Base-by-base conservation (phyloP, 53 echinoderm and acorn worm species). In the Holothuria leucospilota region DNA sequence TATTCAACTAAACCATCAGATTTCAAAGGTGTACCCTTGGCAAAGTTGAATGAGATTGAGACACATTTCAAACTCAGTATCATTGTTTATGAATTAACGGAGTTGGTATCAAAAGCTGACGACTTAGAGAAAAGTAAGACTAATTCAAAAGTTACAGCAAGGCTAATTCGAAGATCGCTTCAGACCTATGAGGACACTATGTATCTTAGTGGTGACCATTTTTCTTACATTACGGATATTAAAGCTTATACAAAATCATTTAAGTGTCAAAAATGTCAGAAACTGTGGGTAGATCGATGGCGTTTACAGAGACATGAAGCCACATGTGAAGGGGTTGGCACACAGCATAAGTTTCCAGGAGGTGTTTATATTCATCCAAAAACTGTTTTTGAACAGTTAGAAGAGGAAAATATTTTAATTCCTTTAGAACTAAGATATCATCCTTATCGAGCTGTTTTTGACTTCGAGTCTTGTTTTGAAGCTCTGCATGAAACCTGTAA, bases 401-500 rank as follows among this genome's bases (percentile, higher is more conserved):
- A 75, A 59, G 1, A 78, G 65, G 20, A 42, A 53, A 21, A 88
- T 81, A 16, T 74, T 91, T 21, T 49, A 42, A 13, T 52, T 88
- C 6, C 11, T 16, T 8, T 25, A 64, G 65, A 64, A 46, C 46
- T 46, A 46, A 46, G 46, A 46, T 46, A 28, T 65, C 8, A n/a
- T 82, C 9, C 65, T 86, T 9, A 12, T 85, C 83, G 39, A 6
- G 92, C 85, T 9, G 85, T 85, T 8, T 91, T 77, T 51, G 91
- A 91, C 39, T 91, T 85, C 29, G 88, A 91, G 63, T 88, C 70
- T 51, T 91, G 52, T 40, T 87, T 91, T 26, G 15, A 87, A 30
- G 8, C 52, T 14, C 23, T 26, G 52, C 23, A 56, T 9, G 68
- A 25, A 34, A 67, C 68, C 34, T 27, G 68, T 67, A 27, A 27